A percentile compares a stretch with the other conserved stretches of the same genome.
Conservation (phyloP, 2,113 vertebrate species). For the Crotalus helleri region DNA sequence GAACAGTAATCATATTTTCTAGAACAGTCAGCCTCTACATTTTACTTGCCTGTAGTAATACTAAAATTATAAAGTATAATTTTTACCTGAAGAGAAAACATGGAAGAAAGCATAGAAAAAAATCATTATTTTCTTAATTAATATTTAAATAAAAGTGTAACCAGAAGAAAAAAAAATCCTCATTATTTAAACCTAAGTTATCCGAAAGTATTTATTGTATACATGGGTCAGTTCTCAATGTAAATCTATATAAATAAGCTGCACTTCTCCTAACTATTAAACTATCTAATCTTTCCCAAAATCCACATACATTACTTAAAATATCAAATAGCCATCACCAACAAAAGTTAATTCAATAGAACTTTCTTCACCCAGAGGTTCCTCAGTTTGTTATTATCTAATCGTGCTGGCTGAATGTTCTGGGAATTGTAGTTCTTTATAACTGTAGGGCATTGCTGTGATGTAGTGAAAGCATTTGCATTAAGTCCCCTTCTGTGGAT, state of each 20-base stretch:
- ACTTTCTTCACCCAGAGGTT: neutral
- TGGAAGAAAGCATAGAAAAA: neutral
- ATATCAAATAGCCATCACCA: neutral
- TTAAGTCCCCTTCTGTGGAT: conserved; percentile 55
- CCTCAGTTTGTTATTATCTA: neutral
- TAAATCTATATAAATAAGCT: neutral
- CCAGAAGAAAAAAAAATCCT: neutral
- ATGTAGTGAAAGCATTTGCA: conserved; percentile 44
- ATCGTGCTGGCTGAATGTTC: neutral
- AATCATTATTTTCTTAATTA: neutral
- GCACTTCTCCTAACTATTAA: neutral
- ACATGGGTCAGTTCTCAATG: neutral
- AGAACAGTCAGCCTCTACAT: neutral
- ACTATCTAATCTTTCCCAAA: neutral
- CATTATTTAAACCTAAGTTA: neutral
- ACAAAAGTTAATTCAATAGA: conserved; percentile 22
- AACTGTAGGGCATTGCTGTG: neutral
- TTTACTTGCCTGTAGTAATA: neutral
- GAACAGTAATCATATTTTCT: neutral
- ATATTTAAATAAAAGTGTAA: neutral
- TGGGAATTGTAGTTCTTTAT: neutral
- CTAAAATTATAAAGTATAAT: neutral
- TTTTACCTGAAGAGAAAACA: neutral
- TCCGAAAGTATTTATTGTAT: neutral
- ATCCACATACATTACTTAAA: neutral